Percentiles rank a stretch among this genome's conserved stretches.
Conservation (phyloP, 2,113 vertebrate genomes). For the Perca schrenkii region DNA sequence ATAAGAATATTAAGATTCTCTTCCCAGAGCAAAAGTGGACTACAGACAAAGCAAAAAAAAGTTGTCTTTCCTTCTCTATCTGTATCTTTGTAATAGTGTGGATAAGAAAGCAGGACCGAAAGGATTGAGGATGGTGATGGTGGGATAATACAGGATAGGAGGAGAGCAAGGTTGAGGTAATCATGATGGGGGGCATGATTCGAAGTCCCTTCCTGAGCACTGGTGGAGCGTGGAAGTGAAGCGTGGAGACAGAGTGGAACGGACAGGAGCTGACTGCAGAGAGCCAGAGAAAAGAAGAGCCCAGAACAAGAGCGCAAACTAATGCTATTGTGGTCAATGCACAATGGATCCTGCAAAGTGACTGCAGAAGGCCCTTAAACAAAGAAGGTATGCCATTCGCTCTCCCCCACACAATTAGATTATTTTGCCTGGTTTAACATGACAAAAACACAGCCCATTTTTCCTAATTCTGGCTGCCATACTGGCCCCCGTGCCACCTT, state of each 20-base stretch:
- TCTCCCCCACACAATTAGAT: conserved; percentile 85
- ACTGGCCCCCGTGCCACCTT: conserved; percentile 74
- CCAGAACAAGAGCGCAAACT: conserved; percentile 85
- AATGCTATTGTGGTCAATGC: conserved; percentile 87
- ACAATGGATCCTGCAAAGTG: conserved; percentile 89
- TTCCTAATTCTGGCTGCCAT: conserved; percentile 79
- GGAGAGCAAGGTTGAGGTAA: conserved; percentile 40
- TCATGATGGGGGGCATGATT: conserved; percentile 73
- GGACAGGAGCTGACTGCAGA: conserved; percentile 88
- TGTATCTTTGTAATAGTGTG: conserved; percentile 63
- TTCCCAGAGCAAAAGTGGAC: conserved; percentile 44
- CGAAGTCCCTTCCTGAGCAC: conserved; percentile 51
- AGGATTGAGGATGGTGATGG: conserved; percentile 41
- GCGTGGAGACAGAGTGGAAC: conserved; percentile 88
- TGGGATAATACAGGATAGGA: conserved; percentile 60
- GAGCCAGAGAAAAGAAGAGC: conserved; percentile 81
- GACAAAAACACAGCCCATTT: conserved; percentile 84
- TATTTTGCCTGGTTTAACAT: conserved; percentile 84
- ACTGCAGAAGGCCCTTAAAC: conserved; percentile 88
- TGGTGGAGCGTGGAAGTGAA: conserved; percentile 83
- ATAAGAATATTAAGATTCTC: conserved; percentile 38
- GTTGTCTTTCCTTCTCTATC: conserved; percentile 34
- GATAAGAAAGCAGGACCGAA: conserved; percentile 53
- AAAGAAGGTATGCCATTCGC: conserved; percentile 81
- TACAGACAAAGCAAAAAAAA: conserved; percentile 54